Evolutionary conservation across 2,797 vertebrate genomes (phyloP).

Genomic region (Muscicapa striata): DNA sequence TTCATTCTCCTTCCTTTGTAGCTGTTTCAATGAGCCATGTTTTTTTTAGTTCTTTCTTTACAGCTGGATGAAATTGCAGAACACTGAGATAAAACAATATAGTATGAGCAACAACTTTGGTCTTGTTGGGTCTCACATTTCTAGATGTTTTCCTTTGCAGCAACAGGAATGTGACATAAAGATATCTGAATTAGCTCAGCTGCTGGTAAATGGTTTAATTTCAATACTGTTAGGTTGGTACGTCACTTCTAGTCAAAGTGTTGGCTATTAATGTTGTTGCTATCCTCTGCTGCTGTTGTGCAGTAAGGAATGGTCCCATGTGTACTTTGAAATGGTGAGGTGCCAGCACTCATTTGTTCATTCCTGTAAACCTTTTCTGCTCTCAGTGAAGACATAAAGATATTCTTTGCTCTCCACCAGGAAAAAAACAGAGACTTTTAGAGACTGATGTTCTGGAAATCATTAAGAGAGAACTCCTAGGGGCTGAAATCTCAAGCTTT

Average conservation of each 20-base stretch:
- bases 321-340: background rate
- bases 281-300: background rate
- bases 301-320: background rate
- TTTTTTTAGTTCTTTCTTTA: slow-evolving; percentile 30
- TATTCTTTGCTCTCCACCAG: background rate
- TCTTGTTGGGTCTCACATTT: slow-evolving; percentile 12
- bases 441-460: background rate
- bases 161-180: background rate
- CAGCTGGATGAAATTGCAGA: slow-evolving; percentile 4
- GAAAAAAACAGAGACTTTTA: background rate
- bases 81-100: background rate
- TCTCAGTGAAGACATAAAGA: background rate
- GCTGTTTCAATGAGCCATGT: slow-evolving; percentile 9
- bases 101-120: background rate
- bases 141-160: background rate
- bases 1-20: slow-evolving; percentile 13
- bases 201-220: background rate
- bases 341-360: background rate
- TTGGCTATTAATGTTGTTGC: background rate
- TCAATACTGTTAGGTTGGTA: background rate
- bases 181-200: background rate
- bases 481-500: background rate
- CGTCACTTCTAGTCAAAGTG: background rate
- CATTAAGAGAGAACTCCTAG: background rate
- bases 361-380: background rate